Evolutionary conservation across 2,888 invertebrate genomes (phyloP), one percentile per base, ranked within the genome.

Genomic region (Amblyteles armatorius): DNA sequence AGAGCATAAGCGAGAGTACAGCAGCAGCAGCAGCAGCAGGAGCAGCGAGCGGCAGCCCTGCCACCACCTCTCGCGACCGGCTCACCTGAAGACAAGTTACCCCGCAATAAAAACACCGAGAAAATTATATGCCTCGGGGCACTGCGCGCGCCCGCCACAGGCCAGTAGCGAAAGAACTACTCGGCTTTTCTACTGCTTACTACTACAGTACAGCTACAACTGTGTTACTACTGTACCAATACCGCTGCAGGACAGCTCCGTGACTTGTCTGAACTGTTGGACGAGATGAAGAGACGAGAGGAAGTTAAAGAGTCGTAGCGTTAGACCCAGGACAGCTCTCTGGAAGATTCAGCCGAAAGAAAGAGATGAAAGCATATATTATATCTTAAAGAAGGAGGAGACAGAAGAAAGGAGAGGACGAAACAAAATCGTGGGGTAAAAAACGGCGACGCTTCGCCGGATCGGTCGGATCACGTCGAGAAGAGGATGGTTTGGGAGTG

Each of bases 61-160:
- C 88, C 89, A 88, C 92, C 90, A 92, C 92, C 91, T 92, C 90
- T 89, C 86, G 83, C 90, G 90, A 89, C 90, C 90, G 90, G 92
- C 92, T 93, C 93, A 93, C 93, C 92, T 90, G 94, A 94, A 94
- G 93, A 93, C 93, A 94, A 94, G 94, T 94, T 94, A 93, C 92
- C 92, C 93, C 89, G 92, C 93, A 93, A 94, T 93, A 94, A 94
- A 94, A 94, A 93, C 91, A 93, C 90, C 90, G 90, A 93, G 94
- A 92, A 93, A 94, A 94, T 93, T 92, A 94, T 93, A 94, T 92
- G 93, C 93, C 93, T 92, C 91, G 85, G 91, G 93, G 90, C 90
- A 91, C 77, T 82, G 79, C 82, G 74, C 63, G 85, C 91, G 91
- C 89, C 89, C 91, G 89, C 90, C 90, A 88, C 26, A 79, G 81